Evolutionary conservation across 2,113 vertebrate species (phyloP), one percentile per base, ranked within the genome.

Genomic region (Sialia sialis): DNA sequence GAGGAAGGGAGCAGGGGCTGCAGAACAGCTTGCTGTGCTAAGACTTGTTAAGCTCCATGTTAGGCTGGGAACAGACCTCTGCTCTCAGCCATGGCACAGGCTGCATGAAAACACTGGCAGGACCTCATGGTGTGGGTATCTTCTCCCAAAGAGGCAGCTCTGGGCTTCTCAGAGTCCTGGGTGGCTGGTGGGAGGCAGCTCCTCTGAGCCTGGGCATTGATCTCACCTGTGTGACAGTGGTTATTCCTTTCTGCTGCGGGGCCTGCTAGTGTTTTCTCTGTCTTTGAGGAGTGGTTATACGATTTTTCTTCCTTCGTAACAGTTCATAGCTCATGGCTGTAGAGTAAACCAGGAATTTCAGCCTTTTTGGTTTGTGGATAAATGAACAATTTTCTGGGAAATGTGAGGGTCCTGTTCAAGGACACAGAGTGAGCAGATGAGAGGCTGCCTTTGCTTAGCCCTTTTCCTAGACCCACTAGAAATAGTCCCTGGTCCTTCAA

Each of bases 211-310:
- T 43, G 21, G 13, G 14, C 18, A 16, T 8, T 41, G 30, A 16
- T n/a, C 22, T 81, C 29, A 48, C 10, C 36, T 1, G 0, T 14
- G 7, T 41, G 60, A n/a, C 59, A 34, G 34, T 3, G 7, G 7
- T 11, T 7, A 51, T 55, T 75, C 32, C 66, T 68, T 51, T 51
- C 7, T 49, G 43, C 4, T 63, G 38, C 34, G 15, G 29, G 11
- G 9, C 39, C 16, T 64, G 32, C 32, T 46, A 11, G 26, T 7
- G 17, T 29, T 89, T 89, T 44, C 52, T 54, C 48, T 41, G 15
- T 17, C 43, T 55, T 11, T 7, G 34, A 51, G 16, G 13, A 46
- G 2, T 17, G 4, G 43, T 69, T 36, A 44, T 0, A 1, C 8
- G 2, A 18, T 29, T 85, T 72, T 83, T 60, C 2, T 51, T 87